A percentile compares a stretch with the other conserved stretches of the same genome.
Conservation (phyloP, 2,797 vertebrate species). For the Paguma larvata region DNA sequence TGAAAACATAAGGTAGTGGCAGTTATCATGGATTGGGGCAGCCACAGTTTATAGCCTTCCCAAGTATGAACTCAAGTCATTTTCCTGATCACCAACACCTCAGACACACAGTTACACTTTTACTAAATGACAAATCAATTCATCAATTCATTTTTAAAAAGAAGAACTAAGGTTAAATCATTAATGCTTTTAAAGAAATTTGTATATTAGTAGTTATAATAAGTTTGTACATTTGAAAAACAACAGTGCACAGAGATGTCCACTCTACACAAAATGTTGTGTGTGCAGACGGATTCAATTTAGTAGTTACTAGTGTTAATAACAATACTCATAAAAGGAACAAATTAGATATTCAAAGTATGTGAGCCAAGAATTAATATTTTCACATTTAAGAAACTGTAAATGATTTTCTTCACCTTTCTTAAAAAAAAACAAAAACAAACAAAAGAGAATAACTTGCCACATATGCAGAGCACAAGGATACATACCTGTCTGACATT, state of each 20-base stretch:
- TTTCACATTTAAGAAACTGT: conserved; percentile 47
- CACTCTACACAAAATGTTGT: not conserved
- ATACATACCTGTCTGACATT: conserved; percentile 94
- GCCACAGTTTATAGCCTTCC: conserved; percentile 27
- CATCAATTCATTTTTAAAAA: not conserved
- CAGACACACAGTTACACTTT: conserved; percentile 1
- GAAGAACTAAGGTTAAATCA: conserved; percentile 42
- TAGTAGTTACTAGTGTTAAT: conserved; percentile 25
- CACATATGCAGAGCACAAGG: not conserved
- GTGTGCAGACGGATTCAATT: not conserved
- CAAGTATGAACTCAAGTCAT: conserved; percentile 36
- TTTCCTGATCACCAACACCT: conserved; percentile 27
- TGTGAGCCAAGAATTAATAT: conserved; percentile 33
- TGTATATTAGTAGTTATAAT: conserved; percentile 29
- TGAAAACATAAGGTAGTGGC: conserved; percentile 46
- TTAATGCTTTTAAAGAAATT: conserved; percentile 51
- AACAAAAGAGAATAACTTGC: not conserved
- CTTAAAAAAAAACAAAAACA: not conserved
- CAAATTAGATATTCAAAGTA: conserved; percentile 23
- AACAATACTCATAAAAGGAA: conserved; percentile 33
- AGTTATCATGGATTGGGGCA: not conserved
- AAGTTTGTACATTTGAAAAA: conserved; percentile 53
- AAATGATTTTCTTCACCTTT: conserved; percentile 52
- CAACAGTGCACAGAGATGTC: not conserved
- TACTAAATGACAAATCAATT: conserved; percentile 37